Evolutionary conservation across 2,888 invertebrate species (phyloP), one percentile per base, ranked within the genome.

Genomic region (Candidula unifasciata): DNA sequence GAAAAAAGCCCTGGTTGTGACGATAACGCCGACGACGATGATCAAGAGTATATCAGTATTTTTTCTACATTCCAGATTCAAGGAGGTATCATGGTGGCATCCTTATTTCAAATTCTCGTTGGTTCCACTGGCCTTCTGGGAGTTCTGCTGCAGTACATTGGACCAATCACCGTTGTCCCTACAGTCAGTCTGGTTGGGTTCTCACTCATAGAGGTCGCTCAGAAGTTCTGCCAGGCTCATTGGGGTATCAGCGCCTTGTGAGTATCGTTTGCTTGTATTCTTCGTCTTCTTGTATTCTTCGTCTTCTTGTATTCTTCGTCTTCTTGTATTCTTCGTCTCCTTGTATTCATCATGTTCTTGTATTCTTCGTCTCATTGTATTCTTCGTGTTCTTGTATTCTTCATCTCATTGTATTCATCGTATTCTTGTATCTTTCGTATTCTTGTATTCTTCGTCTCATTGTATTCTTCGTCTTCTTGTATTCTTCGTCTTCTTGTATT

Each of bases 241-340:
- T 97, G 97, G 97, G 96, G 96, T 24, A 96, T 97, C 83, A 96
- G 97, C 0, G 95, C 95, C 27, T 95, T 96, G 97, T 97, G 93
- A 95, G 95, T 90, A 18, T 13, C 44, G 33, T 44, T 5, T 44
- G 37, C 44, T 37, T n/a, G 24, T 73, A 10, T 33, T 3, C 24
- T 30, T 3, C 64, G 16, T 64, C 5, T 24, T 64, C 24, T 64
- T 64, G 8, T 64, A 16, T 64, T n/a, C n/a, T n/a, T n/a, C n/a
- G n/a, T n/a, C n/a, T n/a, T n/a, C n/a, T n/a, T n/a, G n/a, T 44
- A 6, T 44, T 44, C 44, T 44, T 44, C 44, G 6, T 44, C 44
- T 44, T 44, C 44, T 44, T 44, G 6, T 44, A 6, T 44, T 44
- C 44, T 44, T 44, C 44, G 6, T 44, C 44, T 44, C 13, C 44